Evolutionary conservation across 2,797 vertebrate species (phyloP), one percentile per base, ranked within the genome.

Genomic region (Nannoperca obscura): DNA sequence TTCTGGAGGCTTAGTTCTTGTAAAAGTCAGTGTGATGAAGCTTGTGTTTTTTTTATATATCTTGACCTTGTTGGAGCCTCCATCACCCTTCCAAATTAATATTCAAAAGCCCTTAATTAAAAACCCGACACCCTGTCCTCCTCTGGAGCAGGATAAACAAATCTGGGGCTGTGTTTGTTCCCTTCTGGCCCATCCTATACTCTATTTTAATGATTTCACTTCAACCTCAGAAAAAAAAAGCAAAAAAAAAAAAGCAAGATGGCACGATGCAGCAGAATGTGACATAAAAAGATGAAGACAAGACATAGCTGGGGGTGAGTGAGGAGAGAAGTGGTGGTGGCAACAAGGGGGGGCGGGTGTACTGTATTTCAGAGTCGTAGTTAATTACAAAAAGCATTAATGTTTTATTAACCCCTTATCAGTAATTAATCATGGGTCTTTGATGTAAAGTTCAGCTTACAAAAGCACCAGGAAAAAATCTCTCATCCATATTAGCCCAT

Each of bases 361-460:
- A 80, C 88, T 89, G 89, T 92, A 91, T 93, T 90, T 91, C 88
- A 71, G 90, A 91, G 90, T 88, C 81, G 74, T 91, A 94, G 91
- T 93, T 96, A 96, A 97, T 96, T 96, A 96, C 86, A 83, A 95
- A 96, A 95, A 90, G 86, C 93, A 95, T 96, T 95, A 93, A 95
- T 95, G 91, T 95, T 97, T 96, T 96, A 97, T 96, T 96, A 96
- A 88, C 86, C 93, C 93, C 95, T 96, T 96, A 96, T 96, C 95
- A 95, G 96, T 95, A 97, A 96, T 96, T 96, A 97, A 96, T 96
- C 95, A 95, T 69, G 85, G 90, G 88, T 92, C 95, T 97, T 95
- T 95, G 94, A 96, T 96, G 93, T 95, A 96, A 96, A 96, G 95
- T 96, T 97, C 94, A 95, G 91, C 91, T 95, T 94, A 92, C 89